A percentile compares a stretch with the other conserved stretches of the same genome.
These are phyloP conservation scores for Campopleginae sp. DNA, from an alignment of 2,888 invertebrate genomes.

Conservation along the genomic window DNA sequence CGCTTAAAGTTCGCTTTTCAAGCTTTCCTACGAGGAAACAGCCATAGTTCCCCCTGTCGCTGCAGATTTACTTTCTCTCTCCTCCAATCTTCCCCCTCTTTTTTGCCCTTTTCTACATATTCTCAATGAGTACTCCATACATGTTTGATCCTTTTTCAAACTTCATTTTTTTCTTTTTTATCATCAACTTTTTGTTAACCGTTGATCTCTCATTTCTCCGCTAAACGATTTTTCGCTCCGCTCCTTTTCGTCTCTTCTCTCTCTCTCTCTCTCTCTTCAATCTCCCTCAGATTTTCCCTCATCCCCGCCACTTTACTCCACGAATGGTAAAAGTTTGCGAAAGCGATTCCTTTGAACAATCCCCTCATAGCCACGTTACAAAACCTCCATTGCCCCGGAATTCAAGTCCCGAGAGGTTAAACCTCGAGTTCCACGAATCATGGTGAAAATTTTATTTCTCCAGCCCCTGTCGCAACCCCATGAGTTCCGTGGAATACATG, in stretches of 20 bases:
- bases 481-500: neutral
- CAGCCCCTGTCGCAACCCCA: neutral
- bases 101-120: conserved; percentile 41
- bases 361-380: neutral
- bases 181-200: neutral
- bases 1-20: conserved; percentile 68
- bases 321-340: conserved; percentile 58
- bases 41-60: conserved; percentile 50
- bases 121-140: conserved; percentile 36
- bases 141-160: neutral
- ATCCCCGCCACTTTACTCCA: conserved; percentile 1
- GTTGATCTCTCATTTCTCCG: conserved; percentile 50
- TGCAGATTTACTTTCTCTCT: conserved; percentile 21
- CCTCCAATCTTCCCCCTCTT: neutral
- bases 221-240: conserved; percentile 27
- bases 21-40: conserved; percentile 54
- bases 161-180: neutral
- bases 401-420: conserved; percentile 8
- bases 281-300: conserved; percentile 22
- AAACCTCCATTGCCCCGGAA: conserved; percentile 18
- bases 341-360: conserved; percentile 63
- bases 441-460: conserved; percentile 31
- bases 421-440: conserved; percentile 37
- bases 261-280: neutral
- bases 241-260: conserved; percentile 7